Evolutionary conservation across 2,888 invertebrate genomes (phyloP).

Genomic region (Pyrrhosoma nymphula): DNA sequence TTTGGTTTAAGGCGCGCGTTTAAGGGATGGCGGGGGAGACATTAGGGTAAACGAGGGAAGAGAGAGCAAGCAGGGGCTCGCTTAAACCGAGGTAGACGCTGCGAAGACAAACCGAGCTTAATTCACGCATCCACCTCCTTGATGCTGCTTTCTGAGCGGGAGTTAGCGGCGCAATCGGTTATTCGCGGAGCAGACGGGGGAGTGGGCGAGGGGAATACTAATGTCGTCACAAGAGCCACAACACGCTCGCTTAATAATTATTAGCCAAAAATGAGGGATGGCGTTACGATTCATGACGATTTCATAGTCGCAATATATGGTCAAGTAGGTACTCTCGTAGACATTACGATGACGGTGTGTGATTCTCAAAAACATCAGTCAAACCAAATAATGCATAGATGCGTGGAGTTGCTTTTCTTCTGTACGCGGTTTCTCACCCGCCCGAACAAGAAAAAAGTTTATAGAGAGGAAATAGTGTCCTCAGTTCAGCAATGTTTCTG

Average conservation of each 20-base stretch:
- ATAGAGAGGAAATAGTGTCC: no score
- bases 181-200: not conserved
- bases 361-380: no score
- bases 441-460: no score
- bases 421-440: no score
- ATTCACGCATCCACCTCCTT: not conserved
- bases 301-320: no score
- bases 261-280: not conserved
- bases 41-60: not conserved
- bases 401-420: no score
- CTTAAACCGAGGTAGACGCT: not conserved
- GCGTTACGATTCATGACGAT: no score
- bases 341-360: no score
- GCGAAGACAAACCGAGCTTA: slow-evolving; percentile 12
- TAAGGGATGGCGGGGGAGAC: not conserved
- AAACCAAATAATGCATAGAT: no score
- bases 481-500: no score
- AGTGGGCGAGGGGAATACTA: not conserved
- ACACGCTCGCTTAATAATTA: not conserved
- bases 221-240: not conserved
- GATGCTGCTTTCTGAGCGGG: not conserved
- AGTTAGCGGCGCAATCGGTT: not conserved
- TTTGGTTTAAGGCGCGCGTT: not conserved
- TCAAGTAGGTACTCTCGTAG: no score
- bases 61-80: not conserved